Percentiles rank a stretch among this genome's conserved stretches.
Conservation (phyloP, 2,113 vertebrate genomes). For the Acrocephalus kingi region DNA sequence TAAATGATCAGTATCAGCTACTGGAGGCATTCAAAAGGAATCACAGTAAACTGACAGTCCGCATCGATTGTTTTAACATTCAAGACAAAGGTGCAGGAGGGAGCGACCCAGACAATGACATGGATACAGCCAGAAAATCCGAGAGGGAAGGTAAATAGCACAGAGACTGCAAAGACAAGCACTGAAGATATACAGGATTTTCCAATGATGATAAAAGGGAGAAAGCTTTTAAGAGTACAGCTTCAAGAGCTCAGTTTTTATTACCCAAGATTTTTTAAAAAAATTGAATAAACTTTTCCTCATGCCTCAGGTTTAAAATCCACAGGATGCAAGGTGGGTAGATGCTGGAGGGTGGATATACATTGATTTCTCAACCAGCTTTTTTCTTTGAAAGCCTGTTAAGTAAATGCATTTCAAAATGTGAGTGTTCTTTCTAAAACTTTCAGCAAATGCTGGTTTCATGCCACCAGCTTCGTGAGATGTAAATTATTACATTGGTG, state of each 20-base stretch:
- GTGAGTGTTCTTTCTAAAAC: background rate
- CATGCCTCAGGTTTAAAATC: background rate
- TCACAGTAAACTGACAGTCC: background rate
- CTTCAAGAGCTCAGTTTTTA: conserved; percentile 7
- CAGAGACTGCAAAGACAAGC: background rate
- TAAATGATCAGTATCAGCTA: background rate
- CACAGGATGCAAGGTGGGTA: background rate
- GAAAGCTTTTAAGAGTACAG: background rate
- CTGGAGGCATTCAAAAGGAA: background rate
- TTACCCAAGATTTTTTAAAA: background rate
- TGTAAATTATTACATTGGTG: background rate
- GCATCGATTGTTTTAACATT: background rate
- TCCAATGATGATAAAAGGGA: background rate
- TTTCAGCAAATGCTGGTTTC: background rate
- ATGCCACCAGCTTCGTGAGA: background rate
- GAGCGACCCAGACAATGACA: background rate
- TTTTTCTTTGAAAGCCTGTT: conserved; percentile 25
- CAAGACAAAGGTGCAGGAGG: background rate
- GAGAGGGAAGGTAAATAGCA: background rate
- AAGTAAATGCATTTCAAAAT: background rate
- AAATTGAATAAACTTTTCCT: background rate
- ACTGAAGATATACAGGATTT: background rate
- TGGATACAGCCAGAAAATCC: background rate
- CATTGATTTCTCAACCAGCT: background rate
- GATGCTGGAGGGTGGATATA: background rate